Evolutionary conservation across 2,888 invertebrate genomes (phyloP).

Genomic region (Erannis defoliaria): DNA sequence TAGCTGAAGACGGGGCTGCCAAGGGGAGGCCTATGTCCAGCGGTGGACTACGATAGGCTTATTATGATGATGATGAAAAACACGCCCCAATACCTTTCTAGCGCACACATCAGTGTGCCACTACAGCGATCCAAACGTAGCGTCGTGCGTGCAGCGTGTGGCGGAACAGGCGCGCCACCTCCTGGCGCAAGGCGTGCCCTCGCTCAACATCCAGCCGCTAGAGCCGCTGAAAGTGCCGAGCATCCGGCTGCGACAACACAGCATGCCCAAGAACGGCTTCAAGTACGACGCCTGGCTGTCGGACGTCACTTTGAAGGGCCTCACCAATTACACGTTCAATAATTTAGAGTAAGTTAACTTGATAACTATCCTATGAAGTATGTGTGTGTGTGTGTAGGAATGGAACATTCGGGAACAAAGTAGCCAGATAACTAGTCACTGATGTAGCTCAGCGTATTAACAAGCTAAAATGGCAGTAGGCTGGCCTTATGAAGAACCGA

Average conservation of each 20-base stretch:
- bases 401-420: too few species aligned
- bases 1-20: too few species aligned
- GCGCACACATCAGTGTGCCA: conserved; percentile 76
- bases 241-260: conserved; percentile 85
- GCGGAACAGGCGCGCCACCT: conserved; percentile 83
- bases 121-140: conserved; percentile 85
- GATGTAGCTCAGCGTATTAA: too few species aligned
- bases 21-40: too few species aligned
- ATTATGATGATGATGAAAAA: too few species aligned
- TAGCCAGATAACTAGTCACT: too few species aligned
- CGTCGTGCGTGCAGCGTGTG: conserved; percentile 84
- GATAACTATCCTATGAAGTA: not conserved
- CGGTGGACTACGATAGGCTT: too few species aligned
- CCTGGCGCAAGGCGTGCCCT: conserved; percentile 86
- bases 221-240: conserved; percentile 87
- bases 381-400: too few species aligned
- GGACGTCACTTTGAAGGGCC: conserved; percentile 76
- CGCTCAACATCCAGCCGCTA: conserved; percentile 85
- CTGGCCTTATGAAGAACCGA: too few species aligned
- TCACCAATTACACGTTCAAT: conserved; percentile 82
- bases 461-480: too few species aligned
- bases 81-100: too few species aligned
- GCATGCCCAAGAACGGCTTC: conserved; percentile 76
- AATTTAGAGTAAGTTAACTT: conserved; percentile 78
- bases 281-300: conserved; percentile 85